phyloP scores from a whole-genome alignment of 2,888 invertebrate genomes.

The Polyommatus iphigenia region DNA sequence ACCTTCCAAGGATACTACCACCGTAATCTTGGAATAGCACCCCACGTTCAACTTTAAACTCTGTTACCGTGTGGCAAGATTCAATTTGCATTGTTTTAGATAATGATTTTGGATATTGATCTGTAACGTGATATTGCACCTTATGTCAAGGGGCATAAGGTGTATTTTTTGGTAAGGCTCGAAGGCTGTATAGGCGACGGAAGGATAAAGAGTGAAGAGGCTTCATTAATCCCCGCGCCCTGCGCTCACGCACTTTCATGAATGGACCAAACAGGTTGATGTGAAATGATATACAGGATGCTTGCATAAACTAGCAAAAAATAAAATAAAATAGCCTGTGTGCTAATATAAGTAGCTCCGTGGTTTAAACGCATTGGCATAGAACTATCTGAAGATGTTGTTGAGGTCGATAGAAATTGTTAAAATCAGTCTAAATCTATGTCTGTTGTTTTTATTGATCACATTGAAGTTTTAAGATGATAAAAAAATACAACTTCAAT shows the following conservation, averaged over 20 bases:
- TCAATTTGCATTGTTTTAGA: conserved; percentile 44
- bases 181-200: conserved; percentile 60
- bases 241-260: conserved; percentile 81
- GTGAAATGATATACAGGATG: conserved; percentile 66
- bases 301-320: conserved; percentile 27
- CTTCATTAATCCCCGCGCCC: conserved; percentile 80
- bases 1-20: conserved; percentile 79
- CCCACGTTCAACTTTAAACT: conserved; percentile 50
- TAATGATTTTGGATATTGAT: conserved; percentile 24
- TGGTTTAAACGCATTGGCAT: too few relatives aligned
- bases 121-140: conserved; percentile 45
- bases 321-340: neutral
- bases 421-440: too few relatives aligned
- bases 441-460: too few relatives aligned
- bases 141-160: conserved; percentile 45
- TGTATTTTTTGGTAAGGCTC: conserved; percentile 43
- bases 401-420: too few relatives aligned
- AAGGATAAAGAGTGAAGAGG: conserved; percentile 62
- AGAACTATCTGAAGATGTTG: too few relatives aligned
- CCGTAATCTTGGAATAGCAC: conserved; percentile 63
- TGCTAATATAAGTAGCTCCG: too few relatives aligned
- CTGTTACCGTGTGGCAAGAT: conserved; percentile 45
- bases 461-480: too few relatives aligned
- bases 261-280: conserved; percentile 80
- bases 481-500: too few relatives aligned